phyloP scores from a whole-genome alignment of 2,888 invertebrate genomes.

The Lepidochrysops patricia region DNA sequence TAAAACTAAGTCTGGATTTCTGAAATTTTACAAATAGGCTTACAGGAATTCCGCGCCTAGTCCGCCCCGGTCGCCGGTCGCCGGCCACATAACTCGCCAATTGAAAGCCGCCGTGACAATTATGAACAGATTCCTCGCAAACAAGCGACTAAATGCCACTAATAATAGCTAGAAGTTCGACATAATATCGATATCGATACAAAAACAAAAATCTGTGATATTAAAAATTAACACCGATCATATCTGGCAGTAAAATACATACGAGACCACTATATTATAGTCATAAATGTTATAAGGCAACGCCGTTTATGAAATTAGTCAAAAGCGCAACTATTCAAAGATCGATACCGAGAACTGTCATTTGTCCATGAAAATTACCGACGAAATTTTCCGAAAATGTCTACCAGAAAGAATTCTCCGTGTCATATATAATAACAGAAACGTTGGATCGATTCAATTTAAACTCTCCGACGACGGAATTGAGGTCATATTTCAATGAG shows the following conservation, averaged over 20 bases:
- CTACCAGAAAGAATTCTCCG: constrained; percentile 29
- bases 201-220: neutral
- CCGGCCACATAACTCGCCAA: neutral
- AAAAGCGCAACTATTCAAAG: constrained; percentile 19
- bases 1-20: neutral
- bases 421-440: constrained; percentile 26
- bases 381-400: constrained; percentile 37
- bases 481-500: constrained; percentile 11
- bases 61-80: neutral
- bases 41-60: neutral
- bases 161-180: neutral
- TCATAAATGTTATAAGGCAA: neutral
- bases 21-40: constrained; percentile 8
- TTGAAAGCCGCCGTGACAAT: neutral
- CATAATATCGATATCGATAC: neutral
- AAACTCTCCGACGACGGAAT: neutral
- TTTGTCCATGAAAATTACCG: constrained; percentile 27
- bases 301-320: constrained; percentile 11
- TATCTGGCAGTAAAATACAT: neutral
- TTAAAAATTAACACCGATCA: neutral
- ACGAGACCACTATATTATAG: neutral
- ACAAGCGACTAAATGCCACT: neutral
- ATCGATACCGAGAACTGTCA: constrained; percentile 30
- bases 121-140: constrained; percentile 5
- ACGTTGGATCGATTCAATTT: constrained; percentile 11